Base-by-base conservation (phyloP, 2,888 invertebrate genomes). In the Tholera decimalis region DNA sequence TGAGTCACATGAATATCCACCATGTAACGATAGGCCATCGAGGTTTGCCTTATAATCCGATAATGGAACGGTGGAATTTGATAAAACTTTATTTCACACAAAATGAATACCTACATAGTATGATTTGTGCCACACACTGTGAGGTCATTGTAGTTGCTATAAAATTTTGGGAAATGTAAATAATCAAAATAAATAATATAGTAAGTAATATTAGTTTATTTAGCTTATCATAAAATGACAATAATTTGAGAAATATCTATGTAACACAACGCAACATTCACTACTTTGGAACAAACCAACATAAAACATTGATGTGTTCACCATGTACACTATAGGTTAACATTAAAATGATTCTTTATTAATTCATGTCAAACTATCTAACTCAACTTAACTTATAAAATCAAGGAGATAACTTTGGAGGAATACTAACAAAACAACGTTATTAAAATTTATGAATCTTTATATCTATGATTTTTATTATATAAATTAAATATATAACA, bases 231-330 rank as follows among this genome's bases (percentile, higher is more conserved):
- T 67, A 74, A 33, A 63, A 76, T 69, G 77, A 81, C 75, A 77
- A 79, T 72, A 74, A 74, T 66, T 64, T 79, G 76, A 76, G 71
- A 75, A 69, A 79, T 68, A 81, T 66, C 71, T 60, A 81, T 66
- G 73, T 60, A 81, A 77, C 68, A 73, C 71, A 80, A 69, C 60
- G 46, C 59, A 77, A 77, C 78, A 78, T 71, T 56, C 73, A 77
- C 64, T 68, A 58, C 49, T 64, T 56, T 20, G 39, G 39, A 72
- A 49, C 61, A 73, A 61, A 43, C 60, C 43, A 77, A 73, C 77
- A 61, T 67, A 20, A 57, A 46, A 30, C 43, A 43, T 37, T 43
- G 20, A 24, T n/a, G 47, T 51, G 41, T 56, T 26, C 60, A 59
- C 43, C 55, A 73, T 54, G 47, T 63, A 67, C 50, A 76, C 68